phyloP scores from a whole-genome alignment of 2,113 vertebrate genomes.

The Saguinus midas region DNA sequence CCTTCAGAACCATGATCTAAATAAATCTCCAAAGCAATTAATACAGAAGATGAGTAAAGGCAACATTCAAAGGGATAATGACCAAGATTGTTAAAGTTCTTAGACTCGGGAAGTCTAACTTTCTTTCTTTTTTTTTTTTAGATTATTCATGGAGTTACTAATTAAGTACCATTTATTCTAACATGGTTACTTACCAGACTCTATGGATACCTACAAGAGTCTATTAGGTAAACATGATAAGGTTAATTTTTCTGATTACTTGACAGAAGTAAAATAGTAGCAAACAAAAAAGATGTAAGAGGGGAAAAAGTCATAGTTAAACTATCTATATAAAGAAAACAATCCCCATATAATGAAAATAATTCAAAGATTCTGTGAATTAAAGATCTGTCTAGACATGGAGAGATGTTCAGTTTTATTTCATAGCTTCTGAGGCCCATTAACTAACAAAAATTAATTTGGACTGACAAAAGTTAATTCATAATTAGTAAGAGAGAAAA shows the following conservation, averaged over 20 bases:
- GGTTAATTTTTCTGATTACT: background rate
- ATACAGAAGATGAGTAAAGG: background rate
- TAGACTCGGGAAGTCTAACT: background rate
- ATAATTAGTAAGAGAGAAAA: too few relatives aligned
- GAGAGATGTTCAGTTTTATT: too few relatives aligned
- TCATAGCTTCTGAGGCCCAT: too few relatives aligned
- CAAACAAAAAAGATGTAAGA: background rate
- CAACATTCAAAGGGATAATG: background rate
- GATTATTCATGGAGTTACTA: background rate
- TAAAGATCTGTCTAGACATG: too few relatives aligned
- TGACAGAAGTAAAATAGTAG: background rate
- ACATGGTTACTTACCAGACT: background rate
- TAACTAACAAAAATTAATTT: too few relatives aligned
- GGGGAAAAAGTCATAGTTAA: background rate
- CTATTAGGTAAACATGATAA: background rate
- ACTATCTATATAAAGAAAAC: background rate
- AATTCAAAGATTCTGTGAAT: too few relatives aligned
- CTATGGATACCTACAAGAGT: background rate
- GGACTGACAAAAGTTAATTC: too few relatives aligned
- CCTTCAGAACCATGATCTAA: background rate
- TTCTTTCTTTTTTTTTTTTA: background rate
- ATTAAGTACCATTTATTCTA: too few relatives aligned
- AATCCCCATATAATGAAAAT: background rate
- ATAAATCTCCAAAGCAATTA: background rate
- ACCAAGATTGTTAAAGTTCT: background rate